Evolutionary conservation across 2,888 invertebrate genomes (phyloP).

Genomic region (Drosophila percnosoma): DNA sequence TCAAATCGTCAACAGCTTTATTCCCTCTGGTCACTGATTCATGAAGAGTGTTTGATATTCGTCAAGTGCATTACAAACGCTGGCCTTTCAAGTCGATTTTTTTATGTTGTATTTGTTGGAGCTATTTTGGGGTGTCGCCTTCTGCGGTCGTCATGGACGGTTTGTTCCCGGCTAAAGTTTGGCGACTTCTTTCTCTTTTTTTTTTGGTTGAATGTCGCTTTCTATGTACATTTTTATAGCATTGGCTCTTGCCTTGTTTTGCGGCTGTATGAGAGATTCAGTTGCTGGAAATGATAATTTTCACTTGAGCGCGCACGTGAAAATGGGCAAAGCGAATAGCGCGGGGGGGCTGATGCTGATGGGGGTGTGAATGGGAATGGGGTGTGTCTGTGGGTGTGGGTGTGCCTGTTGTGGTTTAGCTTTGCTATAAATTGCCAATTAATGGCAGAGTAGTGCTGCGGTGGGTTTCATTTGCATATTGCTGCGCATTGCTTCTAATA

Average conservation of each 20-base stretch:
- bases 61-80: neutral
- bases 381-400: neutral
- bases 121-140: slow-evolving; percentile 44
- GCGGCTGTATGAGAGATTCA: slow-evolving; percentile 55
- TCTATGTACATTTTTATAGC: slow-evolving; percentile 69
- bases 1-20: neutral
- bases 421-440: slow-evolving; percentile 76
- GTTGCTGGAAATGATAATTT: slow-evolving; percentile 80
- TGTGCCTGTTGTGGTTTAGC: slow-evolving; percentile 44
- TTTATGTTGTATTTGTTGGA: slow-evolving; percentile 12
- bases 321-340: slow-evolving; percentile 39
- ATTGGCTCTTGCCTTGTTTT: slow-evolving; percentile 65
- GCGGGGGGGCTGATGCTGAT: neutral
- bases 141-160: slow-evolving; percentile 64
- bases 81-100: slow-evolving; percentile 21
- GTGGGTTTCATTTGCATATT: slow-evolving; percentile 69
- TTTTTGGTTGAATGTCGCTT: slow-evolving; percentile 44
- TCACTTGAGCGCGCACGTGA: slow-evolving; percentile 75
- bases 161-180: slow-evolving; percentile 68
- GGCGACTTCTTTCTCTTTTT: slow-evolving; percentile 51
- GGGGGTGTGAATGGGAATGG: slow-evolving; percentile 2
- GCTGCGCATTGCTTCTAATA: slow-evolving; percentile 43
- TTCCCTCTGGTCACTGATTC: neutral
- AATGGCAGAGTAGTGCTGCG: slow-evolving; percentile 63
- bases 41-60: slow-evolving; percentile 12